Evolutionary conservation across 2,113 vertebrate species (phyloP), one percentile per base, ranked within the genome.

Genomic region (Dendropsophus ebraccatus): DNA sequence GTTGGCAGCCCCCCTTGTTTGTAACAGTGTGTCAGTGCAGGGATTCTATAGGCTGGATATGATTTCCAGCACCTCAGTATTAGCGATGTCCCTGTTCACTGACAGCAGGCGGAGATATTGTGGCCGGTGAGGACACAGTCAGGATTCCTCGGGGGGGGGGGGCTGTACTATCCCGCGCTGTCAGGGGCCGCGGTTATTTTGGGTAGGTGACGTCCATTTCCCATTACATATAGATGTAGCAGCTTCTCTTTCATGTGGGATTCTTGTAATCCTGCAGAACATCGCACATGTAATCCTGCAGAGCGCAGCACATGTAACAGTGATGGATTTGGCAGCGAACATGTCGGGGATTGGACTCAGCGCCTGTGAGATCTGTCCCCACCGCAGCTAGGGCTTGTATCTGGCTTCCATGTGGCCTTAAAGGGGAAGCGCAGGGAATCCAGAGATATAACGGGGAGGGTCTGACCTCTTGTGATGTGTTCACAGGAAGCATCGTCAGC

Each of bases 401-500:
- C 16, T 13, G 23, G 7, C 58, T 12, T 25, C 28, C 74, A 30
- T 28, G 13, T 28, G 72, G 9, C 23, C 72, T 76, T 76, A 41
- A 41, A 28, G 74, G 21, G 73, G 45, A 41, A 73, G 70, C 45
- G 4, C n/a, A 50, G 49, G 49, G 49, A 50, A 50, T 50, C 5
- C 9, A 10, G 49, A 11, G 13, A 50, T 14, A 1, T 30, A 19
- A 28, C 30, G 4, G 37, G 37, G 58, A 2, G 58, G n/a, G n/a
- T n/a, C 1, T 62, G 8, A 49, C 19, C 30, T 70, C 19, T 69
- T 47, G 2, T 28, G 13, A 37, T 69, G 41, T 70, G 17, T 88
- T 90, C 77, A 13, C 89, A 96, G 98, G 97, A 87, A 98, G 96
- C 76, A 99, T 99, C 0, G 97, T 99, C 50, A 99, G 96, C 11